Evolutionary conservation across 2,797 vertebrate species (phyloP).

Genomic region (Paramormyrops hopkinsi): DNA sequence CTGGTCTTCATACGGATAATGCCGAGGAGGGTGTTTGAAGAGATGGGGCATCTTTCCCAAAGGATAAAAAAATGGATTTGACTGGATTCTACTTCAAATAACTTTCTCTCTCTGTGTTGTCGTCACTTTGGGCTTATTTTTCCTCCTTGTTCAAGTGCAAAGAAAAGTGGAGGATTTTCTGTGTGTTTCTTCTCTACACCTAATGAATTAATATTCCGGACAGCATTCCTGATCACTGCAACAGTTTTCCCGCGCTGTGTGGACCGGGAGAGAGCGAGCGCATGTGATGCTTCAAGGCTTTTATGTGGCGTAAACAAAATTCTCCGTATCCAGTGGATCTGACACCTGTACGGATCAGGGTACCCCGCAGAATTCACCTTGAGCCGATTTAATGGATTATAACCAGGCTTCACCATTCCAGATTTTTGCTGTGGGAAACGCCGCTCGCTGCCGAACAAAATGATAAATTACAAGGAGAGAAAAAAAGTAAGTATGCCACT

Average conservation of each 20-base stretch:
- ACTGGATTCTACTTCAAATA: slow-evolving; percentile 18
- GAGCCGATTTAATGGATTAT: slow-evolving; percentile 57
- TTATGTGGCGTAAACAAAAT: slow-evolving; percentile 40
- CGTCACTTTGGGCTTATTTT: slow-evolving; percentile 36
- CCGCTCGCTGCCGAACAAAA: slow-evolving; percentile 46
- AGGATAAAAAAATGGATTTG: background rate
- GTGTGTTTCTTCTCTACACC: background rate
- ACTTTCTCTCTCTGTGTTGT: slow-evolving; percentile 26
- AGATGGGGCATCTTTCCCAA: background rate
- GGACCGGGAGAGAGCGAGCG: slow-evolving; percentile 57
- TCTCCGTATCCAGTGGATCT: slow-evolving; percentile 50
- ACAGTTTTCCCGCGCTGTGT: slow-evolving; percentile 34
- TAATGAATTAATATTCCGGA: slow-evolving; percentile 25
- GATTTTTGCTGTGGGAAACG: slow-evolving; percentile 50
- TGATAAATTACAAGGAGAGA: slow-evolving; percentile 54
- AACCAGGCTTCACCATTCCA: slow-evolving; percentile 53
- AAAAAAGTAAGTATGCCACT: slow-evolving; percentile 55
- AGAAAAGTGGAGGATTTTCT: slow-evolving; percentile 33
- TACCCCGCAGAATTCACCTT: slow-evolving; percentile 36
- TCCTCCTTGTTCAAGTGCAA: slow-evolving; percentile 35
- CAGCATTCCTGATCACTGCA: slow-evolving; percentile 37
- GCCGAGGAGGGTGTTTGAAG: background rate
- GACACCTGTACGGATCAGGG: slow-evolving; percentile 42
- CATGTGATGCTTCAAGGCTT: slow-evolving; percentile 48
- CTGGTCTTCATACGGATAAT: background rate